These are phyloP conservation scores for Lamellibrachia satsuma DNA, from an alignment of 2,888 invertebrate species.

Conservation along the genomic window DNA sequence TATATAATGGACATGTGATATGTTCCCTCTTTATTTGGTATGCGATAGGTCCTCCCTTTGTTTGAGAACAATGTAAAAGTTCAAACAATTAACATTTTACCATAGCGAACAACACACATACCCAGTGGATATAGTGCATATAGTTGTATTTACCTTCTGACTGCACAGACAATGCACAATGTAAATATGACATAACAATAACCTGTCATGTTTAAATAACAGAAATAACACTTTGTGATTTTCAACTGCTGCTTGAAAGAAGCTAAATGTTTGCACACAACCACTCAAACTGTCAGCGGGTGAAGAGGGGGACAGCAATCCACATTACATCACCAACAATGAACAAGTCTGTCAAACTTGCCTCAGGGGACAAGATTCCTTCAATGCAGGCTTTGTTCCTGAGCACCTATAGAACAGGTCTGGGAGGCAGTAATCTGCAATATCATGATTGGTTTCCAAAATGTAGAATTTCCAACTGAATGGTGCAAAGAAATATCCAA, in stretches of 20 bases:
- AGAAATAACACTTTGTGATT: neutral
- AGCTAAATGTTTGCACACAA: neutral
- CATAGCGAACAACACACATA: no score
- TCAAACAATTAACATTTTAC: no score
- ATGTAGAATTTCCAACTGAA: neutral
- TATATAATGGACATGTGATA: no score
- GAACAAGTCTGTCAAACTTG: neutral
- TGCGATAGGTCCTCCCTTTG: no score
- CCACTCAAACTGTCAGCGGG: neutral
- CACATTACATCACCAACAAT: neutral
- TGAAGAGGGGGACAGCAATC: neutral
- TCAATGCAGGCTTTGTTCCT: neutral
- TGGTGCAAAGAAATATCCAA: neutral
- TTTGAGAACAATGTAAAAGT: no score
- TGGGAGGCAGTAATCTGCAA: neutral
- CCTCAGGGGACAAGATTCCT: neutral
- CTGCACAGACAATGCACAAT: neutral
- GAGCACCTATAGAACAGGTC: neutral
- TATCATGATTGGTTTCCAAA: neutral
- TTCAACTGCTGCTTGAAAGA: neutral
- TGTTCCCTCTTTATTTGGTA: no score
- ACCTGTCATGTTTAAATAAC: neutral
- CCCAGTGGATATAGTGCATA: no score
- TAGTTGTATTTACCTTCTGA: no score
- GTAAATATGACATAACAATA: neutral